phyloP scores from a whole-genome alignment of 2,888 invertebrate genomes.

The Phalera bucephala region DNA sequence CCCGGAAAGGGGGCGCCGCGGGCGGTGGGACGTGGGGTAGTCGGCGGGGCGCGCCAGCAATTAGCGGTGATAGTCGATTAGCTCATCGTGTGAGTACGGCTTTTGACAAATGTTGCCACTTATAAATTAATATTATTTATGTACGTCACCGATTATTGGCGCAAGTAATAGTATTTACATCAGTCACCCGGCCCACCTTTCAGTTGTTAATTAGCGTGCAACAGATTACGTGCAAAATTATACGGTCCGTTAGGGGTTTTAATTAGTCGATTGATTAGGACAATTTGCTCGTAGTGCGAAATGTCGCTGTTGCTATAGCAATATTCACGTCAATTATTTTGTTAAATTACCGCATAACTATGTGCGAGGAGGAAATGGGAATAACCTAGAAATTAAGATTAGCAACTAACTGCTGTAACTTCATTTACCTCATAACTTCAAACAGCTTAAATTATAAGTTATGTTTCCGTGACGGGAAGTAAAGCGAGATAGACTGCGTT shows the following conservation, averaged over 20 bases:
- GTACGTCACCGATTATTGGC: constrained; percentile 62
- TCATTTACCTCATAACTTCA: no score
- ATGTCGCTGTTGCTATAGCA: background rate
- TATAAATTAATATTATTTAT: constrained; percentile 75
- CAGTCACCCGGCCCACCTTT: constrained; percentile 7
- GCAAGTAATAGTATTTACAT: constrained; percentile 46
- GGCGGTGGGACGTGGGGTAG: constrained; percentile 22
- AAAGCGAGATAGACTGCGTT: no score
- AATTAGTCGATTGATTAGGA: background rate
- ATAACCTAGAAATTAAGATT: no score
- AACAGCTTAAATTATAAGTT: no score
- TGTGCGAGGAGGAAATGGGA: no score
- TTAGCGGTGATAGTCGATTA: constrained; percentile 84
- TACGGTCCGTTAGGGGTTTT: background rate
- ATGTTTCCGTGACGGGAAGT: no score
- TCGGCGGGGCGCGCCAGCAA: constrained; percentile 53
- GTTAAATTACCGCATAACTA: no score
- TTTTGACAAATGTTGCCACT: constrained; percentile 79
- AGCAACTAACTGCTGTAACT: background rate
- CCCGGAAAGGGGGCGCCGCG: constrained; percentile 12
- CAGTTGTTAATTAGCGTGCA: background rate
- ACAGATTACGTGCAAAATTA: background rate
- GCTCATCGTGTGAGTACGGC: constrained; percentile 80
- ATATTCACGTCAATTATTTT: no score
- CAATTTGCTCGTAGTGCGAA: background rate